Conservation (phyloP, 1,140 invertebrate genomes). For the Chrysoperla carnea region DNA sequence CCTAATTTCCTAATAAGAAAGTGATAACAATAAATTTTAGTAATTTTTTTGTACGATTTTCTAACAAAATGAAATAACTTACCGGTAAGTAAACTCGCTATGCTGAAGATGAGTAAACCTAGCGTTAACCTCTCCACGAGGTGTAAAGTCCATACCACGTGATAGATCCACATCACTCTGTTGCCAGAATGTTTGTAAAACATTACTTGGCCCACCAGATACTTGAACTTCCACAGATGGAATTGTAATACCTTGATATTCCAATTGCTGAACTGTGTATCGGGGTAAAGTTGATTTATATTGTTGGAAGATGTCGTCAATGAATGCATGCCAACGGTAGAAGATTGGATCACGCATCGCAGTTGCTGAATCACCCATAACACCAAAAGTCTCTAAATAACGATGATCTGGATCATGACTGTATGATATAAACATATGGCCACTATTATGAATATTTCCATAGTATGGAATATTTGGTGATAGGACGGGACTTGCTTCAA, state of each 20-base stretch:
- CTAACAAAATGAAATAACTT: too few species aligned
- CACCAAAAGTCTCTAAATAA: slow-evolving; percentile 43
- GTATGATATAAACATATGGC: slow-evolving; percentile 43
- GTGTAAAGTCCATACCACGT: slow-evolving; percentile 57
- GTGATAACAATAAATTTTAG: too few species aligned
- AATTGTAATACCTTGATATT: slow-evolving; percentile 41
- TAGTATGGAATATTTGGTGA: slow-evolving; percentile 49
- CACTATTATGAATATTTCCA: slow-evolving; percentile 58
- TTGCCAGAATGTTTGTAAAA: slow-evolving; percentile 49
- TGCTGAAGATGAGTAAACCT: slow-evolving; percentile 59
- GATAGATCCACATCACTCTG: slow-evolving; percentile 54
- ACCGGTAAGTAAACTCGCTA: slow-evolving; percentile 33
- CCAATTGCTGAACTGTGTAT: slow-evolving; percentile 26
- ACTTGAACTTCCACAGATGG: slow-evolving; percentile 28
- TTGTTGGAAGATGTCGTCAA: slow-evolving; percentile 56
- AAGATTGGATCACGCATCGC: slow-evolving; percentile 34
- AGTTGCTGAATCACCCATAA: slow-evolving; percentile 41
- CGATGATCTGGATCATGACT: slow-evolving; percentile 55
- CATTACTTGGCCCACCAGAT: slow-evolving; percentile 29
- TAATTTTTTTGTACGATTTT: too few species aligned
- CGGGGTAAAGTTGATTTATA: background rate
- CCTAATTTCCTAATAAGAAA: too few species aligned
- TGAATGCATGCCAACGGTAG: slow-evolving; percentile 66
- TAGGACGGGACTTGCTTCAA: slow-evolving; percentile 50
- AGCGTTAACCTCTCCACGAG: slow-evolving; percentile 46